A percentile compares a stretch with the other conserved stretches of the same genome.
These are phyloP conservation scores for Microtus pennsylvanicus DNA, from an alignment of 2,113 vertebrate species.

Conservation along the genomic window DNA sequence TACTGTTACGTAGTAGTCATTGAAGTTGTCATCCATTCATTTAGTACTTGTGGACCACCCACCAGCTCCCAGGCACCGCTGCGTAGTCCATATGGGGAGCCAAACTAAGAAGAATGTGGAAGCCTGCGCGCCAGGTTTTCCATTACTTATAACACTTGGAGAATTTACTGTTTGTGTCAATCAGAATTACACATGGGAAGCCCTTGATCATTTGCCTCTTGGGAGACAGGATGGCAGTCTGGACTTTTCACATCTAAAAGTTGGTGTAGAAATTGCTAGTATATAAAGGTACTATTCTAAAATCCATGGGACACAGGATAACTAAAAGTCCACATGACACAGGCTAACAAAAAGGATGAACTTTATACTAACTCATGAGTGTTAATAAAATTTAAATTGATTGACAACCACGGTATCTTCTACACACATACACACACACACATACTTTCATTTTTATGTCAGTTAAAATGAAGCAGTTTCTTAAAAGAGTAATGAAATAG, in stretches of 20 bases:
- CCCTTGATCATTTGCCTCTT: not conserved
- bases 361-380: slow-evolving; percentile 4
- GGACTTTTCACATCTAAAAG: slow-evolving; percentile 17
- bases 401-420: slow-evolving; percentile 36
- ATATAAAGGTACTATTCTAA: not conserved
- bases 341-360: not conserved
- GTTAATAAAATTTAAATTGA: slow-evolving; percentile 59
- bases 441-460: slow-evolving; percentile 26
- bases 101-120: not conserved
- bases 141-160: not conserved
- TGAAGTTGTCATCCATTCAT: not conserved
- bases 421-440: not conserved
- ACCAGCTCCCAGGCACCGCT: not conserved
- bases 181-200: slow-evolving; percentile 22
- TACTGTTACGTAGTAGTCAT: not conserved
- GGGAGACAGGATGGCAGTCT: not conserved
- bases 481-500: slow-evolving; percentile 63
- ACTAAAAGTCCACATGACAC: not conserved
- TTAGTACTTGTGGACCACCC: not conserved
- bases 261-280: not conserved
- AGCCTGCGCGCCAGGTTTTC: not conserved
- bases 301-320: slow-evolving; percentile 3
- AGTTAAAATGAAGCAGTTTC: slow-evolving; percentile 56
- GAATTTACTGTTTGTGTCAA: slow-evolving; percentile 1
- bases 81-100: not conserved